Evolutionary conservation across 2,113 vertebrate species (phyloP).

Genomic region (Dolichallabes microphthalmus): DNA sequence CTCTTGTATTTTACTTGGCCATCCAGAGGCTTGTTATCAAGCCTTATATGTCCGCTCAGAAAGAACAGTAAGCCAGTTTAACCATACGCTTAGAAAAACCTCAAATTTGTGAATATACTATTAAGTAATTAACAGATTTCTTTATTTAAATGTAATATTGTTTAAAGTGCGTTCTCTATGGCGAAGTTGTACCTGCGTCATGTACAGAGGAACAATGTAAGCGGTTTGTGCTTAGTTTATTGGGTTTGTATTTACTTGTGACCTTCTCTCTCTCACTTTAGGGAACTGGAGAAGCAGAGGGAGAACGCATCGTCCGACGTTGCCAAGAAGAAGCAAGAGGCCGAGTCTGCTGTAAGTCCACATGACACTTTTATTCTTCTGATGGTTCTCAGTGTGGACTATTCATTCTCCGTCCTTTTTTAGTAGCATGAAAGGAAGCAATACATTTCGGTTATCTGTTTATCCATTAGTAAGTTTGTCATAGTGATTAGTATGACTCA

Average conservation of each 20-base stretch:
- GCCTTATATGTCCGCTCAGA: conserved; percentile 90
- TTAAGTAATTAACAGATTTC: background rate
- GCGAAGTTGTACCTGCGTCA: background rate
- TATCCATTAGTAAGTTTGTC: background rate
- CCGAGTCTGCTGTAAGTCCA: conserved; percentile 89
- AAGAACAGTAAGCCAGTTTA: conserved; percentile 86
- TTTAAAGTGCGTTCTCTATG: background rate
- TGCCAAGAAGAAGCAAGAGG: conserved; percentile 91
- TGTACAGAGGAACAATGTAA: background rate
- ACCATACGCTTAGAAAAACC: background rate
- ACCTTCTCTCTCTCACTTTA: conserved; percentile 58
- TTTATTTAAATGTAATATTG: background rate
- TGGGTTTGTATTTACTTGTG: background rate
- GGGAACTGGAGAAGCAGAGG: conserved; percentile 91
- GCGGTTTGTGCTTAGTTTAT: background rate
- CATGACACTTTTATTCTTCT: conserved; percentile 20
- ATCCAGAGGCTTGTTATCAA: conserved; percentile 90
- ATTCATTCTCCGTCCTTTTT: conserved; percentile 5
- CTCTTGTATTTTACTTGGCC: conserved; percentile 88
- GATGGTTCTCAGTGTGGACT: conserved; percentile 33
- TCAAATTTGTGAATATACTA: background rate
- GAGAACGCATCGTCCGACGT: conserved; percentile 84
- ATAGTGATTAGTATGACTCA: conserved; percentile 24
- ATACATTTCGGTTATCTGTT: conserved; percentile 29
- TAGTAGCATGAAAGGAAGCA: conserved; percentile 20